Base-by-base conservation (phyloP, 2,888 invertebrate genomes). In the Choristoneura rosaceana region DNA sequence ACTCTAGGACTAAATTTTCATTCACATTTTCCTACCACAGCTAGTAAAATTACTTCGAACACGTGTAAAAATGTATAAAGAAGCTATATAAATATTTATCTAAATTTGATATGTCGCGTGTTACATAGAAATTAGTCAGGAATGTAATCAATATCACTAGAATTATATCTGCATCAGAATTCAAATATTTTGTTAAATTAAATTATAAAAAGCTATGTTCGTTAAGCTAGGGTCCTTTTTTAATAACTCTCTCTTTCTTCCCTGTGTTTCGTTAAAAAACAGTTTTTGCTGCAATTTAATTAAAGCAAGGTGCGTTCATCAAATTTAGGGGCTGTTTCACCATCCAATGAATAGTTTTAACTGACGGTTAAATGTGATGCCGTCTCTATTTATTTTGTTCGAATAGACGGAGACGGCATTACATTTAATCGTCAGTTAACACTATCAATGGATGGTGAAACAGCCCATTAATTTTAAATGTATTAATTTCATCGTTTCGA, bases 31-130 rank as follows among this genome's bases (percentile, higher is more conserved):
- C 15, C 7, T 50, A 15, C 14, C 15, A 50, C 15, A 50, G 50
- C 50, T 15, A 15, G 8, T 38, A 38, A 38, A 38, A 47, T n/a
- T n/a, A 47, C n/a, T 47, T 14, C 47, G n/a, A 14, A 14, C 3
- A n/a, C 47, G 4, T 5, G 47, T 47, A 43, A 50, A 15, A 50
- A n/a, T 15, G 15, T 15, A n/a, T 50, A n/a, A 47, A 47, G n/a
- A 7, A 15, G 4, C 9, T 52, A 17, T 15, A 0, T 17, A 52
- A 17, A 52, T 52, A 52, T 52, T 17, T 17, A 52, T 52, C 17
- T 17, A 47, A n/a, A 47, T 2, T 52, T 52, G 52, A 52, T 52
- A 52, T 52, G 52, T 52, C 15, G 52, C 17, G 52, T 52, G 25
- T 5, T 15, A 47, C n/a, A n/a, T 47, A 15, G 5, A 52, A 17